Evolutionary conservation across 1,140 invertebrate genomes (phyloP).

Genomic region (Caenorhabditis latens): DNA sequence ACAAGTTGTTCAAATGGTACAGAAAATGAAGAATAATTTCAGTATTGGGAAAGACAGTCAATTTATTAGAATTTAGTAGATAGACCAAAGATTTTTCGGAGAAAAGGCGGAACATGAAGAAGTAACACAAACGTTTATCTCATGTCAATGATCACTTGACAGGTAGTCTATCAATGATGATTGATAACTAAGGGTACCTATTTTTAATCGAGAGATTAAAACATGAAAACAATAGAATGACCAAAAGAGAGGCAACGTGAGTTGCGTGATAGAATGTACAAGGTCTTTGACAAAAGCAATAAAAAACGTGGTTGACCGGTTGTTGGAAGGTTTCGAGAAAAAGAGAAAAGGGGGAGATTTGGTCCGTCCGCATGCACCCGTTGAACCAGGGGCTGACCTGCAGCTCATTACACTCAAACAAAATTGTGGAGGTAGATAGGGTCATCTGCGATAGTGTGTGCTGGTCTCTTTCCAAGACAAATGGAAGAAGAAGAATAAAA

Average conservation of each 20-base stretch:
- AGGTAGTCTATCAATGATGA: slow-evolving; percentile 38
- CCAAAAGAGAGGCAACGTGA: not conserved
- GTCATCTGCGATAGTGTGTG: not conserved
- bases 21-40: not conserved
- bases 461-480: not conserved
- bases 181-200: slow-evolving; percentile 29
- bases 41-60: no score
- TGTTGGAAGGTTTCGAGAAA: not conserved
- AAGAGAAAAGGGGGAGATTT: not conserved
- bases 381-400: slow-evolving; percentile 1
- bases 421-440: not conserved
- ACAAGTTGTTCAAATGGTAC: not conserved
- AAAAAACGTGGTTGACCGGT: not conserved
- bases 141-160: slow-evolving; percentile 34
- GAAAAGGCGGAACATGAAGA: not conserved
- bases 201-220: slow-evolving; percentile 4
- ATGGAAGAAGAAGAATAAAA: not conserved
- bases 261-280: not conserved
- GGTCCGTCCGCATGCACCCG: slow-evolving; percentile 8
- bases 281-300: not conserved
- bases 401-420: slow-evolving; percentile 12
- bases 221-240: not conserved
- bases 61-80: no score
- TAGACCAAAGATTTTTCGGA: not conserved
- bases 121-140: not conserved